Base-by-base conservation (phyloP, 2,888 invertebrate genomes). In the Callinectes sapidus region DNA sequence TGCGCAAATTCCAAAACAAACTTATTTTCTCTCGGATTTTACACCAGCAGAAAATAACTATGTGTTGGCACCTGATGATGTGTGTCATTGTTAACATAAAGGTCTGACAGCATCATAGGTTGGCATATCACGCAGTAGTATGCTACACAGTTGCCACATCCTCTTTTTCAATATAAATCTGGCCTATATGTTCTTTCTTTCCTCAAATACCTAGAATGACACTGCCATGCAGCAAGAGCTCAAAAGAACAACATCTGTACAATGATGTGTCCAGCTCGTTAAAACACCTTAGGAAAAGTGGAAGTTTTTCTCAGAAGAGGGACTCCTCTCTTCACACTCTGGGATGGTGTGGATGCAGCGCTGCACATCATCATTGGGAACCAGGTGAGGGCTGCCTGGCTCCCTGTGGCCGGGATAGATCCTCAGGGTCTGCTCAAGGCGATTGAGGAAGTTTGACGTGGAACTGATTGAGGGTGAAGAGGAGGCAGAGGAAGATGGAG, bases 321-420 rank as follows among this genome's bases (percentile, higher is more conserved):
- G 77, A 16, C 81, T 81, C 81, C 16, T 32, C 14, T 81, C 81
- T 28, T 81, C 81, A 81, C 81, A 81, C 3, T 81, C 81, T 81
- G 81, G 35, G 35, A 35, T 81, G 35, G 81, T 81, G 81, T 81
- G 35, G 28, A 71, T 71, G 28, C 28, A 28, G 8, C 71, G 71
- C 35, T 35, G 35, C 3, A 35, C 35, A 13, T 77, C 71, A 3
- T 81, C 81, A 35, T 2, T 14, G 5, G 32, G 81, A 13, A 0
- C 16, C 32, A 18, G 81, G 14, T 18, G 81, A 13, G 81, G 14
- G 14, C 0, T 35, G 14, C 32, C 10, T 28, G 13, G 28, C 3
- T 35, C 35, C 14, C 2, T 81, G 18, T 35, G 35, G 35, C 13
- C 2, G 35, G 35, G 32, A 16, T 16, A n/a, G 81, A 8, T 18